A percentile compares a stretch with the other conserved stretches of the same genome.
These are phyloP conservation scores for Microctonus brassicae DNA, from an alignment of 2,888 invertebrate genomes.

Conservation along the genomic window DNA sequence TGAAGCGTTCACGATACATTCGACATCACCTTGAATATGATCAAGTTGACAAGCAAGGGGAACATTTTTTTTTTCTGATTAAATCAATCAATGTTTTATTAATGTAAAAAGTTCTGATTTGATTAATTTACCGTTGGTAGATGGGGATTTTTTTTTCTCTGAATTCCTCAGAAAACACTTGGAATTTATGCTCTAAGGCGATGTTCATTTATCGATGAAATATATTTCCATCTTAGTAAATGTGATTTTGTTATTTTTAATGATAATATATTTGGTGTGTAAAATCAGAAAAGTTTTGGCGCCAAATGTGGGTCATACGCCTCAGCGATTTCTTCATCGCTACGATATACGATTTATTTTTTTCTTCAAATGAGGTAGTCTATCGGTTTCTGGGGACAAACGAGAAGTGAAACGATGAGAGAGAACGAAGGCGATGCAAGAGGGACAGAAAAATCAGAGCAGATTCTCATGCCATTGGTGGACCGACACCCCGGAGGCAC, in stretches of 20 bases:
- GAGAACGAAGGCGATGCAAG: slow-evolving; percentile 2
- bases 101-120: not conserved
- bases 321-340: not conserved
- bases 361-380: slow-evolving; percentile 4
- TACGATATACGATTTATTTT: not conserved
- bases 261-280: too few species aligned
- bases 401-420: slow-evolving; percentile 8
- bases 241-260: too few species aligned
- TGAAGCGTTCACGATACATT: slow-evolving; percentile 46
- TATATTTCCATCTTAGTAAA: too few species aligned
- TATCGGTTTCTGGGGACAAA: slow-evolving; percentile 24
- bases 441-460: slow-evolving; percentile 36
- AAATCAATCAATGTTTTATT: not conserved
- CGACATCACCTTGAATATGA: slow-evolving; percentile 38
- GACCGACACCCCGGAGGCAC: slow-evolving; percentile 33
- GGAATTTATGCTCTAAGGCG: too few species aligned
- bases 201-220: too few species aligned
- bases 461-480: slow-evolving; percentile 30
- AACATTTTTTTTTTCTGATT: not conserved
- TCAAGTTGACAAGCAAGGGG: slow-evolving; percentile 17
- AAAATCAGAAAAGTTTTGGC: not conserved
- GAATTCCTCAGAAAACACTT: too few species aligned
- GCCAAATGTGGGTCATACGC: slow-evolving; percentile 8
- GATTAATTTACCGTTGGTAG: too few species aligned
- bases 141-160: too few species aligned